Conservation (phyloP, 2,113 vertebrate genomes). For the Phoxinus phoxinus region DNA sequence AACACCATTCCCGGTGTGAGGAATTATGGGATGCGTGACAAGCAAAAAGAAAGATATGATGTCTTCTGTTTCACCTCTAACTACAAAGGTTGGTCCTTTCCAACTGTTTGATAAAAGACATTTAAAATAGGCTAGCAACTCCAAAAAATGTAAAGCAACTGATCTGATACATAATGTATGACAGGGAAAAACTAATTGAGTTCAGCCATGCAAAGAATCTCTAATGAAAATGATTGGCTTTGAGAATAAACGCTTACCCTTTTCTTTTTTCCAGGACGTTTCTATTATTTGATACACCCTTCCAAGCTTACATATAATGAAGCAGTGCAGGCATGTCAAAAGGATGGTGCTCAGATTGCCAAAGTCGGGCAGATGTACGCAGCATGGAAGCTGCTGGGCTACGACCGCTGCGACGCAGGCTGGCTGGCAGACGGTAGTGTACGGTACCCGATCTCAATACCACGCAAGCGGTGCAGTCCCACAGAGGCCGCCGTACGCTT, state of each 20-base stretch:
- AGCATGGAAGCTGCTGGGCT: conserved; percentile 93
- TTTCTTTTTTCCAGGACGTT: conserved; percentile 77
- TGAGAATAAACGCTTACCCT: background rate
- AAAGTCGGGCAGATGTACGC: conserved; percentile 96
- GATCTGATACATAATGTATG: background rate
- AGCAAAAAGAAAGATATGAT: conserved; percentile 89
- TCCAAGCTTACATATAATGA: conserved; percentile 91
- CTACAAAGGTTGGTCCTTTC: conserved; percentile 82
- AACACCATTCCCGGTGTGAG: conserved; percentile 88
- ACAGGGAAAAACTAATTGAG: background rate
- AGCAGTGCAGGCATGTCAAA: conserved; percentile 86
- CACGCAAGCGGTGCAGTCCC: conserved; percentile 91
- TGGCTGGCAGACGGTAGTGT: conserved; percentile 96
- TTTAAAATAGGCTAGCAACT: background rate
- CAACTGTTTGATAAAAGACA: background rate
- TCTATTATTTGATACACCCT: conserved; percentile 94
- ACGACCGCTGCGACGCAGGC: conserved; percentile 93
- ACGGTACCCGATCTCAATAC: conserved; percentile 89
- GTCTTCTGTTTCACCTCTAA: conserved; percentile 98
- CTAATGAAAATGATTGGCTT: background rate
- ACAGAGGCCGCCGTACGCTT: conserved; percentile 90
- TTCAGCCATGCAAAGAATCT: background rate
- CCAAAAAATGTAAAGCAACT: background rate
- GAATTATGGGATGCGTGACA: conserved; percentile 92
- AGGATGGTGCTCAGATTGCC: conserved; percentile 89